Conservation (phyloP, 2,888 invertebrate genomes). For the Lepidochrysops patricia region DNA sequence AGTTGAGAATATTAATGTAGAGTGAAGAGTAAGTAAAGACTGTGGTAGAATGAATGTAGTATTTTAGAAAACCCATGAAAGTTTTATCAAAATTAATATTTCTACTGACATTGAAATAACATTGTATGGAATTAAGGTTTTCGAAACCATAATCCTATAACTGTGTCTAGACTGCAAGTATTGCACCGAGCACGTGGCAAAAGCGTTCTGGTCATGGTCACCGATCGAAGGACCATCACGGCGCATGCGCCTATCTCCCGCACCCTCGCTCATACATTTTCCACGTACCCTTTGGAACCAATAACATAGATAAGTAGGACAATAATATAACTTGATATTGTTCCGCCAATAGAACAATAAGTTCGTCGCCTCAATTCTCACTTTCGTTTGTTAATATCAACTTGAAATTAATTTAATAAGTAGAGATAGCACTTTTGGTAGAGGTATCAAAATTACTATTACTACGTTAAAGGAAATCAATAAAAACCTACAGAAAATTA, state of each 20-base stretch:
- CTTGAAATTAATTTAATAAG: too few species aligned
- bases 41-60: too few species aligned
- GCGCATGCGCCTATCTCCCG: slow-evolving; percentile 48
- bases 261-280: slow-evolving; percentile 12
- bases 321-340: not conserved
- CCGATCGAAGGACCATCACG: slow-evolving; percentile 51
- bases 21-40: too few species aligned
- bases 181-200: slow-evolving; percentile 47
- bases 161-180: slow-evolving; percentile 31
- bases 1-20: too few species aligned
- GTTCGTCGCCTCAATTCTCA: not conserved
- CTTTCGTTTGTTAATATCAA: too few species aligned
- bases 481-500: too few species aligned
- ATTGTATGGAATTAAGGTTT: not conserved
- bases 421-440: too few species aligned
- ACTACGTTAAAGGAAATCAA: too few species aligned
- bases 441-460: too few species aligned
- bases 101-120: not conserved
- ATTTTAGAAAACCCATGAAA: too few species aligned
- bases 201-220: slow-evolving; percentile 45
- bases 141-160: slow-evolving; percentile 14
- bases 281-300: slow-evolving; percentile 2
- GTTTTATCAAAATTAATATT: not conserved
- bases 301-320: slow-evolving; percentile 4
- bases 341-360: not conserved